Evolutionary conservation across 2,113 vertebrate genomes (phyloP).

Genomic region (Atractosteus spatula): DNA sequence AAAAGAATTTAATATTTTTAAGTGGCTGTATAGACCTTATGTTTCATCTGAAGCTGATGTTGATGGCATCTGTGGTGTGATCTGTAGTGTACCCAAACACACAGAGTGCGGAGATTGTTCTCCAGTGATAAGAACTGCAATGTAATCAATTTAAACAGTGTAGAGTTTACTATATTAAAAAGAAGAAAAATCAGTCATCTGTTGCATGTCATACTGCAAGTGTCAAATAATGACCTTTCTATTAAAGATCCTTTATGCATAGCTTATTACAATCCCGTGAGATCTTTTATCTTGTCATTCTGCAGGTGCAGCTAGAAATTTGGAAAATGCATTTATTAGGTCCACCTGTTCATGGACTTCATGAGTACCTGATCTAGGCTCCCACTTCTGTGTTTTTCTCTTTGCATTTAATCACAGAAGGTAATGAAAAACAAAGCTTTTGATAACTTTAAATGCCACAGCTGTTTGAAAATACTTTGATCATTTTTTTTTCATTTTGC

Average conservation of each 20-base stretch:
- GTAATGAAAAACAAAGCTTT: conserved; percentile 48
- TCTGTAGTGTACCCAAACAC: no score
- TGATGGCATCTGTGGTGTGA: no score
- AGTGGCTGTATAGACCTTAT: no score
- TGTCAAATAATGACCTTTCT: conserved; percentile 10
- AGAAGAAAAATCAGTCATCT: no score
- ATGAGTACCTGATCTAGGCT: conserved; percentile 53
- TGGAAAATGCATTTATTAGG: conserved; percentile 55
- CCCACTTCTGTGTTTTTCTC: conserved; percentile 43
- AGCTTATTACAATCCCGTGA: conserved; percentile 18
- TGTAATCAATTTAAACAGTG: no score
- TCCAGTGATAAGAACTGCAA: no score
- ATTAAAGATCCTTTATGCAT: conserved; percentile 19
- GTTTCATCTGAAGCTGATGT: no score
- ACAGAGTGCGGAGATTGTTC: no score
- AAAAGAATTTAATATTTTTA: no score
- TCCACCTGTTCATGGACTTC: conserved; percentile 55
- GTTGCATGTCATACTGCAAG: background rate
- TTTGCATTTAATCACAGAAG: conserved; percentile 50
- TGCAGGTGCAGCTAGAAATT: conserved; percentile 37
- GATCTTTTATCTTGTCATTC: conserved; percentile 11
- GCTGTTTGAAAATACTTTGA: conserved; percentile 42
- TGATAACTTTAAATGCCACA: conserved; percentile 41
- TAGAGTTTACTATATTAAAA: no score
- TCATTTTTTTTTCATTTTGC: conserved; percentile 31